Percentiles rank a stretch among this genome's conserved stretches.
Evolutionary conservation across 2,888 invertebrate genomes (phyloP).

Genomic region (Hirtodrosophila confusa): DNA sequence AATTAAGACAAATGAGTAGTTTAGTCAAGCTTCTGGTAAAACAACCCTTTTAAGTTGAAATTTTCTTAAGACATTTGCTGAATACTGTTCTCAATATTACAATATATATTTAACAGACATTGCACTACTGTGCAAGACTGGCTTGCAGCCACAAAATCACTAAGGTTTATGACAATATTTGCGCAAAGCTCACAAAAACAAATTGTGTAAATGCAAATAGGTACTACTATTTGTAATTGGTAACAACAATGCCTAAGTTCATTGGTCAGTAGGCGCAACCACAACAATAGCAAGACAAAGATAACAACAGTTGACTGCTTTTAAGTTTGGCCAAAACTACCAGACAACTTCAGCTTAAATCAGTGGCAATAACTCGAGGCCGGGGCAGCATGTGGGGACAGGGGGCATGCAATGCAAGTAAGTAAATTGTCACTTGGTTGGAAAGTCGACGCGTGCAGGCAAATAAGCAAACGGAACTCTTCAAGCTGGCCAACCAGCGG

Average conservation of each 20-base stretch:
- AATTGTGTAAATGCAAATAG: slow-evolving; percentile 48
- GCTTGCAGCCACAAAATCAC: no score
- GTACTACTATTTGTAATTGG: slow-evolving; percentile 35
- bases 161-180: slow-evolving; percentile 37
- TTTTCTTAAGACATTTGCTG: no score
- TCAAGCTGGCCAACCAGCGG: slow-evolving; percentile 6
- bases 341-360: slow-evolving; percentile 23
- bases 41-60: no score
- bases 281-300: slow-evolving; percentile 3
- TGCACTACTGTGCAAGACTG: no score
- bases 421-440: slow-evolving; percentile 64
- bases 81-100: no score
- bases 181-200: slow-evolving; percentile 43
- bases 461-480: slow-evolving; percentile 62
- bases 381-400: no score
- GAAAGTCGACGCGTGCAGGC: slow-evolving; percentile 60
- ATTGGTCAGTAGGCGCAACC: slow-evolving; percentile 56
- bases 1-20: no score
- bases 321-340: slow-evolving; percentile 14
- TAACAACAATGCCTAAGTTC: slow-evolving; percentile 69
- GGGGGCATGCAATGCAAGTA: slow-evolving; percentile 39
- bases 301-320: slow-evolving; percentile 14
- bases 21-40: no score
- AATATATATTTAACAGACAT: no score
- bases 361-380: slow-evolving; percentile 4